A percentile compares a stretch with the other conserved stretches of the same genome.
Conservation (phyloP, 2,113 vertebrate species). For the Pteruthius melanotis region DNA sequence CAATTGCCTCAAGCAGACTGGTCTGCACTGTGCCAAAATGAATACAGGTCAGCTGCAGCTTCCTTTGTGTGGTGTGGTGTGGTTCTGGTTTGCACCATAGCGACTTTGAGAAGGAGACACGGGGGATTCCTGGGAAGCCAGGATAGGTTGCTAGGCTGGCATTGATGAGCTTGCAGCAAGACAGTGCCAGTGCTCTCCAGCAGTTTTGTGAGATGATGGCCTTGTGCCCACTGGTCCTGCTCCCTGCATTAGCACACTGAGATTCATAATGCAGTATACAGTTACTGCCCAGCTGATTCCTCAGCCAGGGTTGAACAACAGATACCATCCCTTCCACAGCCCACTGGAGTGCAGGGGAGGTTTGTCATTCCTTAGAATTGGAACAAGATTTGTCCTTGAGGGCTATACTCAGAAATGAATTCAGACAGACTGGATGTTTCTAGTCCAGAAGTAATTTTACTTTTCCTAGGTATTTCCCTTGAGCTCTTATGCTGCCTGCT, state of each 20-base stretch:
- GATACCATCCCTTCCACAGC: background rate
- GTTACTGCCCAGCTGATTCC: background rate
- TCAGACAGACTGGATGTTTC: background rate
- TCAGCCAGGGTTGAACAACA: background rate
- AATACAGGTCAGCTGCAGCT: background rate
- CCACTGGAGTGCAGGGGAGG: background rate
- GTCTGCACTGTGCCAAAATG: background rate
- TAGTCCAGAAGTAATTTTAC: background rate
- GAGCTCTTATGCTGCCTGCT: background rate
- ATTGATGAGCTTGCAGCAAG: background rate
- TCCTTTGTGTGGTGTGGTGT: background rate
- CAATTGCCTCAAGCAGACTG: background rate
- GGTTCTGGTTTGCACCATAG: fast-evolving
- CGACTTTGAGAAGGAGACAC: background rate
- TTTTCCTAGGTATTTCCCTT: background rate
- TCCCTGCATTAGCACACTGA: background rate
- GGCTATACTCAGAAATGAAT: background rate
- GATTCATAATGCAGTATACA: background rate
- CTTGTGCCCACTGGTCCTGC: background rate
- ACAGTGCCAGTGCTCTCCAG: fast-evolving
- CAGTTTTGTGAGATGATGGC: background rate
- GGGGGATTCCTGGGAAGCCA: background rate
- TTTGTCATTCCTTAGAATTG: background rate
- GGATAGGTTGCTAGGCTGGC: background rate
- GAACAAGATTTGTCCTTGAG: slow-evolving; percentile 6